Conservation (phyloP, 2,113 vertebrate species). For the Prolemur simus region DNA sequence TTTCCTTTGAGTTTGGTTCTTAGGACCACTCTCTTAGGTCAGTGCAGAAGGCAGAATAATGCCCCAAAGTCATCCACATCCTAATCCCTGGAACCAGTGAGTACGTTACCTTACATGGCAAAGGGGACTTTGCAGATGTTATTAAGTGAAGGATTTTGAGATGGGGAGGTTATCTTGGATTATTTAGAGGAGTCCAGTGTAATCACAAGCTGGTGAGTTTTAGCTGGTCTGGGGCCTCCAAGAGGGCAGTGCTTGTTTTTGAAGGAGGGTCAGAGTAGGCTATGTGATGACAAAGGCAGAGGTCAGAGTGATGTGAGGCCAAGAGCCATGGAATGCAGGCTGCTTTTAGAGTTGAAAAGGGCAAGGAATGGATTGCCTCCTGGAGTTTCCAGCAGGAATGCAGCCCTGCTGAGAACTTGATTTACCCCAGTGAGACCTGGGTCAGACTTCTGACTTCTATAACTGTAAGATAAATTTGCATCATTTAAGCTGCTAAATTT, state of each 20-base stretch:
- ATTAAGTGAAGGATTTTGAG: neutral
- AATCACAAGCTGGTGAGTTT: neutral
- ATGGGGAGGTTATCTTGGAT: neutral
- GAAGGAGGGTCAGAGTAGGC: neutral
- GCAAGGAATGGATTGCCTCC: neutral
- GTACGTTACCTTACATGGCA: neutral
- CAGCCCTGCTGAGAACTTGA: neutral
- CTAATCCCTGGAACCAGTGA: neutral
- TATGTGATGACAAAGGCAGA: neutral
- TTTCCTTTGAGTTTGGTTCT: neutral
- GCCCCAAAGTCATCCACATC: neutral
- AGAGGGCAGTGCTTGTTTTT: neutral
- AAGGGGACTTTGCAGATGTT: neutral
- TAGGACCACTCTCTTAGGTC: neutral
- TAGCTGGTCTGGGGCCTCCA: neutral
- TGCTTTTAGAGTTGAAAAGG: neutral
- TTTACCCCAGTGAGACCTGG: neutral
- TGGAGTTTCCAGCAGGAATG: neutral
- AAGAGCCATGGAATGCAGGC: neutral
- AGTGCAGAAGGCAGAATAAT: neutral
- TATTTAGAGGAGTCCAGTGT: neutral
- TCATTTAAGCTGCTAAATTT: neutral
- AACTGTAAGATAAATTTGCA: neutral
- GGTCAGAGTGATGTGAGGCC: neutral
- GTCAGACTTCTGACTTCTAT: neutral